Conservation (phyloP, 2,888 invertebrate genomes). For the Torymus aiolomorphi region DNA sequence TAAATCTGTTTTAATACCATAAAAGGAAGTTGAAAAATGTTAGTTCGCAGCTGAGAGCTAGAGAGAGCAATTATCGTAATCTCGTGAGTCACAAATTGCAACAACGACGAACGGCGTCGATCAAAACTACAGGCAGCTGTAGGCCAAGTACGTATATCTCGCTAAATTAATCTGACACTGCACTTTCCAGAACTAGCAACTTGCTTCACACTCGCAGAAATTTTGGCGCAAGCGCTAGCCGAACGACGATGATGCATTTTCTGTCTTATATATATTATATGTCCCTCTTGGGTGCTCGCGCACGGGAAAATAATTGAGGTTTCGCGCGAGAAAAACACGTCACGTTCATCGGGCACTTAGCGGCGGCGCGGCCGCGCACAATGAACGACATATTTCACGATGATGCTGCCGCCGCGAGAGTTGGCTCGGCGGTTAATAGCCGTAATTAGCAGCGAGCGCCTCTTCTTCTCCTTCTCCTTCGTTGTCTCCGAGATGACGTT, state of each 20-base stretch:
- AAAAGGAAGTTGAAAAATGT: too few relatives aligned
- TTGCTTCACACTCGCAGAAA: neutral
- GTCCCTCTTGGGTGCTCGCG: neutral
- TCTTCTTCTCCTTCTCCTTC: neutral
- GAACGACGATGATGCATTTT: conserved; percentile 9
- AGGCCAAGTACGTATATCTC: too few relatives aligned
- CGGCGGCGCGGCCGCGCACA: conserved; percentile 16
- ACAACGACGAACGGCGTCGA: too few relatives aligned
- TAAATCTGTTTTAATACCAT: too few relatives aligned
- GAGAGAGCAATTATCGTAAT: too few relatives aligned
- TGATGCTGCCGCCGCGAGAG: conserved; percentile 44
- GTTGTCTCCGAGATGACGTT: neutral
- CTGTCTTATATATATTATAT: neutral
- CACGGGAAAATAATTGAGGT: conserved; percentile 35
- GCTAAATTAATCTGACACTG: neutral
- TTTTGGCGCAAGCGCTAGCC: conserved; percentile 12
- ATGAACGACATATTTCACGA: conserved; percentile 51
- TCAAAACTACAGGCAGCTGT: neutral
- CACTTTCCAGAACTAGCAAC: neutral
- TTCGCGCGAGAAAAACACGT: conserved; percentile 45
- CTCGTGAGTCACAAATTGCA: too few relatives aligned
- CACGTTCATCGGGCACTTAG: conserved; percentile 45
- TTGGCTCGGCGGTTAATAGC: conserved; percentile 55
- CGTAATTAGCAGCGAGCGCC: conserved; percentile 52
- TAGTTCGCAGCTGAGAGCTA: too few relatives aligned